Evolutionary conservation across 23 tunicate genomes (phyloP).

Genomic region (Diplosoma virens): DNA sequence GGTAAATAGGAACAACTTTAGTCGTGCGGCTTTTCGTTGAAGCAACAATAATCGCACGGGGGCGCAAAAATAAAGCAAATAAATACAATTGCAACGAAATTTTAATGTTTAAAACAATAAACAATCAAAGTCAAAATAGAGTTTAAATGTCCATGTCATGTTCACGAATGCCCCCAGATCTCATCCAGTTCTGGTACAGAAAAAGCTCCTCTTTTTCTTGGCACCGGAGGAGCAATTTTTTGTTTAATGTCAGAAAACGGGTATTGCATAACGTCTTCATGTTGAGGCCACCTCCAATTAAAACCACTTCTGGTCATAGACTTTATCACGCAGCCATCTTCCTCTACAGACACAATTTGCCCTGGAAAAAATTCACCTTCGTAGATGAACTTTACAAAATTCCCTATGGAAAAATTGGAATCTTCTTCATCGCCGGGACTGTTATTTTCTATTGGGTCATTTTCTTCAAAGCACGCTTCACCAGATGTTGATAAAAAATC

Average conservation of each 20-base stretch:
- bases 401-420: neutral
- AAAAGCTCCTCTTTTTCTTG: neutral
- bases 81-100: no score
- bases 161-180: no score
- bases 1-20: no score
- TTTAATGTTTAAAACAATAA: no score
- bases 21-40: no score
- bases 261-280: neutral
- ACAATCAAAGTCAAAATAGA: no score
- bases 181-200: neutral
- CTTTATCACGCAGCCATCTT: neutral
- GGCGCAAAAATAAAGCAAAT: no score
- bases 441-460: neutral
- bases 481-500: neutral
- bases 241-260: neutral
- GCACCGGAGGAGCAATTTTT: neutral
- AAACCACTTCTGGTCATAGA: neutral
- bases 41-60: no score
- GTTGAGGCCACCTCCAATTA: slow-evolving; percentile 4
- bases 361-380: slow-evolving; percentile 4
- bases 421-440: neutral
- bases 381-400: neutral
- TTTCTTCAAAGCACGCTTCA: neutral
- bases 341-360: neutral
- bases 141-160: no score